A percentile compares a stretch with the other conserved stretches of the same genome.
Evolutionary conservation across 1,140 invertebrate genomes (phyloP).

Genomic region (Colletes latitarsis): DNA sequence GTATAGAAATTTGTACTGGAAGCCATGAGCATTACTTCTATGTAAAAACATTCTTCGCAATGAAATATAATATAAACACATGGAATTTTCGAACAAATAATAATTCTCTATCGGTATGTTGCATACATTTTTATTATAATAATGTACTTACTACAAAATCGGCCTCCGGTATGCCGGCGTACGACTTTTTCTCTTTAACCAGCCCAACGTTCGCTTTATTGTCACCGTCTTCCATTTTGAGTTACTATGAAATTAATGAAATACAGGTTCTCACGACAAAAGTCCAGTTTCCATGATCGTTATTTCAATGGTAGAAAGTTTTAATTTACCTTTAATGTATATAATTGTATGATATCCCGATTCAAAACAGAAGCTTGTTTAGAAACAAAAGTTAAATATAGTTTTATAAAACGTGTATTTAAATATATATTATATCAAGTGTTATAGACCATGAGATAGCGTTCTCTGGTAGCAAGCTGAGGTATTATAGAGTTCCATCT

Average conservation of each 20-base stretch:
- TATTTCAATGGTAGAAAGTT: neutral
- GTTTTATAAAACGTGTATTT: slow-evolving; percentile 6
- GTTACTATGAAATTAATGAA: slow-evolving; percentile 45
- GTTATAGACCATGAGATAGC: neutral
- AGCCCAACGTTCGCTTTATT: slow-evolving; percentile 74
- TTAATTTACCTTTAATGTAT: neutral
- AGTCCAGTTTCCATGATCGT: slow-evolving; percentile 22
- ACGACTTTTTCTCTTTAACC: slow-evolving; percentile 85
- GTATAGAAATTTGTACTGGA: slow-evolving; percentile 8
- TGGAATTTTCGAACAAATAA: neutral
- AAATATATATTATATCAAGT: neutral
- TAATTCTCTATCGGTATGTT: neutral
- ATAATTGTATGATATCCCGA: neutral
- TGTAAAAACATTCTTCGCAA: slow-evolving; percentile 24
- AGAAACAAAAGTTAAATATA: slow-evolving; percentile 22
- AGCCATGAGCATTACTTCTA: slow-evolving; percentile 17
- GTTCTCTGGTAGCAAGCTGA: neutral
- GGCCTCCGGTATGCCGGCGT: slow-evolving; percentile 90
- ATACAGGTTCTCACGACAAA: neutral
- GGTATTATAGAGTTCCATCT: neutral
- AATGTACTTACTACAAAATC: slow-evolving; percentile 86
- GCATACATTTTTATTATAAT: neutral
- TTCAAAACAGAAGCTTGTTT: neutral
- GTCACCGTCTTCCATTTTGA: slow-evolving; percentile 74
- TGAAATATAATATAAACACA: neutral